Evolutionary conservation across 92 coral and sea anemone species (phyloP), one percentile per base, ranked within the genome.

Genomic region (Meandrina meandrites): DNA sequence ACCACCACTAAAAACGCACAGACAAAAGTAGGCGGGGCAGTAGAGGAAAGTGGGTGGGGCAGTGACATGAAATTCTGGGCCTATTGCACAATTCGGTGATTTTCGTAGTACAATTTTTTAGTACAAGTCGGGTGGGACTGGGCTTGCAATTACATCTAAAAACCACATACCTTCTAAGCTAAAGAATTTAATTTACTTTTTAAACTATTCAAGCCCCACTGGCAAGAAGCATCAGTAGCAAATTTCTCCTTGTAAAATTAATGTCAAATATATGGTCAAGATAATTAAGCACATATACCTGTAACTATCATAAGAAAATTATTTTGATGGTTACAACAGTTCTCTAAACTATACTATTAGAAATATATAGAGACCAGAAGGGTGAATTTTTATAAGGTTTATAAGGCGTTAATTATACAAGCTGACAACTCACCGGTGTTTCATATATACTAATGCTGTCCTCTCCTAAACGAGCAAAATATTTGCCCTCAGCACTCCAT

Each of bases 401-500:
- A 58, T 9, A 58, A 8, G 9, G 11, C 68, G 8, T 60, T 5
- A 6, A 10, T n/a, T 27, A 66, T 40, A 21, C 27, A 21, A 16
- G 51, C 48, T 73, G 56, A 22, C 21, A 76, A 93, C 98, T 91
- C 86, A 97, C 99, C 28, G 98, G 99, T 28, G 98, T 97, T 85
- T 95, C 98, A 86, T 97, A 97, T 34, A 95, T 90, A 82, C 99
- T 95, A 30, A 97, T 95, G 72, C 98, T 94, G 86, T 95, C 98
- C 77, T 97, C 96, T 87, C 96, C 93, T 85, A 97, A 88, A 36
- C 99, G 90, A 5, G 92, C 99, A 91, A 97, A 97, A 83, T 85
- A 97, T 69, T 91, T 93, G 3, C 99, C 99, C 78, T 90, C 91
- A 86, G 96, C 89, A 76, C 98, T 93, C 98, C 99, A 97, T 50